Evolutionary conservation across 1,140 invertebrate species (phyloP), one percentile per base, ranked within the genome.

Genomic region (Leptopilina boulardi): DNA sequence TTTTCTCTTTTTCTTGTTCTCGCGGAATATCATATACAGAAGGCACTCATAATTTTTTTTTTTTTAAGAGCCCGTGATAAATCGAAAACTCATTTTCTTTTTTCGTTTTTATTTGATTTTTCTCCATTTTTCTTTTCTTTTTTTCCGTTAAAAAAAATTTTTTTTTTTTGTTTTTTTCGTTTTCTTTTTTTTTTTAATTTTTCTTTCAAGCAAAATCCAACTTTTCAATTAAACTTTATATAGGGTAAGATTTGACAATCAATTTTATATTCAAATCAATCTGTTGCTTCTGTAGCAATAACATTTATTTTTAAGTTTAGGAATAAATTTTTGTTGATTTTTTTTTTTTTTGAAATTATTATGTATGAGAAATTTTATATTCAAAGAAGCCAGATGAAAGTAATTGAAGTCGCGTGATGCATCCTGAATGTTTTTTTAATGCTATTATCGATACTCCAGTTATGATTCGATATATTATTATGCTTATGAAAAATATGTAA

Each of bases 1-100:
- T 41, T 34, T 30, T 75, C 54, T 66, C 51, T 42, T n/a, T n/a
- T 66, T 51, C 41, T 30, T 30, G 56, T 23, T 66, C 59, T 34
- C 59, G 15, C 54, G 9, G 9, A 56, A 21, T 3, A 56, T 10
- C 8, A 54, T 19, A 23, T 2, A 11, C 1, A 54, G 51, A n/a
- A n/a, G n/a, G n/a, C n/a, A n/a, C n/a, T n/a, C n/a, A n/a, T n/a
- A n/a, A n/a, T 18, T 51, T 18, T n/a, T 26, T 15, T 23, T 4
- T 26, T 59, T 66, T n/a, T 30, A 6, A 23, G 10, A 30, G 26
- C 13, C 23, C 59, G 59, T 66, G 59, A n/a, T 30, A n/a, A 15
- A 6, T 30, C 59, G 59, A 66, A 66, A 66, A 66, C 59, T 66
- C 23, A 30, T 30, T 30, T 66, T 34, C 0, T 3, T 10, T 66